phyloP scores from a whole-genome alignment of 2,888 invertebrate genomes.

The Phoenoteleia sp. region DNA sequence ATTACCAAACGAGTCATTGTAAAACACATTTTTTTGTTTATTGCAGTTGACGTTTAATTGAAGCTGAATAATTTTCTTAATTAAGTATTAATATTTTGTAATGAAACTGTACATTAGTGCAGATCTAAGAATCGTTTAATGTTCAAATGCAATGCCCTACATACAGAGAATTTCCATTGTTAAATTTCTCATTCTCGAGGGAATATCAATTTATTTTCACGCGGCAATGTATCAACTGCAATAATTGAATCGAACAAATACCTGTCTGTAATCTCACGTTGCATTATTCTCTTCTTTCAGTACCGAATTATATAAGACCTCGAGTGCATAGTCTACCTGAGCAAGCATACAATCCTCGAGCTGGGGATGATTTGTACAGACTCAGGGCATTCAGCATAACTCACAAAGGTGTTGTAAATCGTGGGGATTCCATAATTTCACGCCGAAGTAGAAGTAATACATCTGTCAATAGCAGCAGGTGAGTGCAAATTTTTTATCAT shows the following conservation, averaged over 20 bases:
- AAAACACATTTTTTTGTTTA: too few relatives aligned
- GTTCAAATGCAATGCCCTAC: too few relatives aligned
- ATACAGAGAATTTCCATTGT: too few relatives aligned
- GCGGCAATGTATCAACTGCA: too few relatives aligned
- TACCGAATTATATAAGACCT: conserved; percentile 94
- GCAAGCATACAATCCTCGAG: conserved; percentile 94
- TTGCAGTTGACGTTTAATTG: too few relatives aligned
- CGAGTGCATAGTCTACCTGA: conserved; percentile 95
- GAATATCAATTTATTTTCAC: too few relatives aligned
- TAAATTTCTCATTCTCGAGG: too few relatives aligned
- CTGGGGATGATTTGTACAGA: conserved; percentile 94
- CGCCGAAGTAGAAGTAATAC: conserved; percentile 95
- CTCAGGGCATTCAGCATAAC: conserved; percentile 95
- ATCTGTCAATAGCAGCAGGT: conserved; percentile 94
- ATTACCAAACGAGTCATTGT: too few relatives aligned
- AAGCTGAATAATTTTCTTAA: too few relatives aligned
- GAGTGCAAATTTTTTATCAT: conserved; percentile 78
- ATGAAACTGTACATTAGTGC: too few relatives aligned
- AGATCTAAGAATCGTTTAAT: too few relatives aligned
- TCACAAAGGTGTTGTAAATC: conserved; percentile 96
- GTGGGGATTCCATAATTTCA: conserved; percentile 96
- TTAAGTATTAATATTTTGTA: too few relatives aligned
- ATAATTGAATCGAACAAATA: conserved; percentile 6
- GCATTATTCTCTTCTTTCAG: conserved; percentile 86
- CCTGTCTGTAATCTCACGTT: conserved; percentile 13